Evolutionary conservation across 2,888 invertebrate species (phyloP).

Genomic region (Hemistola chrysoprasaria): DNA sequence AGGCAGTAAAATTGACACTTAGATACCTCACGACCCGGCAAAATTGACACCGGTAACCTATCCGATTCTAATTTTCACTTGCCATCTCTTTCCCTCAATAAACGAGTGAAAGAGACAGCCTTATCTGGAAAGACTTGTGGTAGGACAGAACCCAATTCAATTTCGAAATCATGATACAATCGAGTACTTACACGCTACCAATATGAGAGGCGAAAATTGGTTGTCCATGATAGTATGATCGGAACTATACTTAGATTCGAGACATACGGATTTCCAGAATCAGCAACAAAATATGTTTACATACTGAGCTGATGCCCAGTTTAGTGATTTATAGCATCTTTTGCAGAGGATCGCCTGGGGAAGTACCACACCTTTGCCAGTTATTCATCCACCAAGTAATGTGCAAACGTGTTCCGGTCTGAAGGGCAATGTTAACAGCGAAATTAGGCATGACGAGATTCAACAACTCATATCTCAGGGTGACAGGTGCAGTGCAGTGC

Average conservation of each 20-base stretch:
- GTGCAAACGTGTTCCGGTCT: no score
- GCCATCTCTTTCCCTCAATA: constrained; percentile 30
- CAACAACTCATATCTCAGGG: no score
- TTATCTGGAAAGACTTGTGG: constrained; percentile 27
- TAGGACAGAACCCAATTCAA: constrained; percentile 68
- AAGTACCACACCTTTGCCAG: no score
- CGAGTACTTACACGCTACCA: constrained; percentile 70
- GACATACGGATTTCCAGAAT: constrained; percentile 35
- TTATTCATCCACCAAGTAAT: no score
- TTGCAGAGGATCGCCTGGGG: no score
- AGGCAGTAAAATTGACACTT: constrained; percentile 59
- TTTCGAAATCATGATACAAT: constrained; percentile 70
- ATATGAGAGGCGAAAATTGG: constrained; percentile 76
- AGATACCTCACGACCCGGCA: constrained; percentile 43
- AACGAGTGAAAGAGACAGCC: constrained; percentile 31
- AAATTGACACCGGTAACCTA: constrained; percentile 58
- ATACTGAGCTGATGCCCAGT: no score
- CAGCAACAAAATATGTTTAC: constrained; percentile 4
- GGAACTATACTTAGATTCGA: constrained; percentile 52
- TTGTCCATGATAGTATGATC: constrained; percentile 57
- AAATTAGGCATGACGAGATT: no score
- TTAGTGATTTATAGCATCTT: no score
- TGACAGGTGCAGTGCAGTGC: no score
- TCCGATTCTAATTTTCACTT: constrained; percentile 32
- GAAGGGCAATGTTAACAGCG: no score